Percentiles rank a stretch among this genome's conserved stretches.
These are phyloP conservation scores for Rhynchomys soricoides DNA, from an alignment of 2,113 vertebrate genomes.

Conservation along the genomic window DNA sequence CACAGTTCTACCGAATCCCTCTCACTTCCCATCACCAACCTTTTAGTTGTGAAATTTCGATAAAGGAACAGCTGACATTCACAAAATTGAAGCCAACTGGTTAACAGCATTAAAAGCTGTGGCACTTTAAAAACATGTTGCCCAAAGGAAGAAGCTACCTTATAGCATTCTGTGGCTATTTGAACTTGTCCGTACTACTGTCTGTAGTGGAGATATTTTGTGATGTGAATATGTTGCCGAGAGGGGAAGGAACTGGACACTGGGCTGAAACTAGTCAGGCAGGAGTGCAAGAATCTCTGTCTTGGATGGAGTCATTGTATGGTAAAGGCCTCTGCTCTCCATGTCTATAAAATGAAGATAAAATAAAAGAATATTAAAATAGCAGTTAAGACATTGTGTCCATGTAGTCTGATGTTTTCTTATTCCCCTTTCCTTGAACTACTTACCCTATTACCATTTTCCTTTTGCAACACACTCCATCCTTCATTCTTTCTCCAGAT, in stretches of 20 bases:
- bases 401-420: constrained; percentile 29
- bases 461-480: constrained; percentile 71
- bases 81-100: neutral
- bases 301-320: neutral
- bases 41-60: neutral
- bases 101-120: neutral
- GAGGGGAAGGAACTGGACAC: neutral
- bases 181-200: neutral
- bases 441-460: constrained; percentile 81
- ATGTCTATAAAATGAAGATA: constrained; percentile 17
- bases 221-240: neutral
- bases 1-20: fast-evolving
- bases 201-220: neutral
- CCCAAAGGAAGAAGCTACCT: neutral
- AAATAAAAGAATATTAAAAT: neutral
- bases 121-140: neutral
- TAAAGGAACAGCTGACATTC: neutral
- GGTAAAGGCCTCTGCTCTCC: neutral
- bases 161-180: neutral
- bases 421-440: constrained; percentile 73
- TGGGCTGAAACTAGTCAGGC: neutral
- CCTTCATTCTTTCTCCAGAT: constrained; percentile 83
- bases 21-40: neutral
- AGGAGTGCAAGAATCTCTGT: fast-evolving
- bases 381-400: neutral